Conservation (phyloP, 2,797 vertebrate genomes). For the Morelia viridis region DNA sequence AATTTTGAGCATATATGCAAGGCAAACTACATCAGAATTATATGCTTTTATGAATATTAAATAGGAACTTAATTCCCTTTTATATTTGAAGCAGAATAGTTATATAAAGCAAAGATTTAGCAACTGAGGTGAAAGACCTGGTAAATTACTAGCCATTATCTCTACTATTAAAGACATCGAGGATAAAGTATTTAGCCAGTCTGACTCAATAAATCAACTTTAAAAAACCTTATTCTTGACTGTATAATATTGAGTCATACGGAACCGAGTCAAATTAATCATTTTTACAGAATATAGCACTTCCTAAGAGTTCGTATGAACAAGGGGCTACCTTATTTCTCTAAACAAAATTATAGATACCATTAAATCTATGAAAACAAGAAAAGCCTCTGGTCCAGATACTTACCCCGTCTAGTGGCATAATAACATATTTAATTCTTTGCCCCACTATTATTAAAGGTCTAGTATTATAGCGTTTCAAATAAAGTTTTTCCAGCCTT, state of each 20-base stretch:
- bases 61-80: not conserved
- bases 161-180: not conserved
- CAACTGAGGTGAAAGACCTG: not conserved
- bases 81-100: not conserved
- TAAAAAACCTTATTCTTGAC: not conserved
- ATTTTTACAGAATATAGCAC: not conserved
- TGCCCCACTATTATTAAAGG: not conserved
- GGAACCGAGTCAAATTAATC: not conserved
- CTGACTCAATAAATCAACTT: not conserved
- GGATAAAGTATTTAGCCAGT: not conserved
- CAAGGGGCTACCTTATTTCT: not conserved
- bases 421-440: not conserved
- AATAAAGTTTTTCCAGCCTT: not conserved
- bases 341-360: not conserved
- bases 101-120: not conserved
- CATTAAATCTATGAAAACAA: not conserved
- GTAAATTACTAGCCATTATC: not conserved
- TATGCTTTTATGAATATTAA: not conserved
- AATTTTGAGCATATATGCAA: not conserved
- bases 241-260: not conserved
- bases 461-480: not conserved
- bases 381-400: not conserved
- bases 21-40: not conserved
- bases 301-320: not conserved
- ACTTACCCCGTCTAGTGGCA: not conserved